Conservation (phyloP, 2,797 vertebrate genomes). For the Poeciliopsis infans region DNA sequence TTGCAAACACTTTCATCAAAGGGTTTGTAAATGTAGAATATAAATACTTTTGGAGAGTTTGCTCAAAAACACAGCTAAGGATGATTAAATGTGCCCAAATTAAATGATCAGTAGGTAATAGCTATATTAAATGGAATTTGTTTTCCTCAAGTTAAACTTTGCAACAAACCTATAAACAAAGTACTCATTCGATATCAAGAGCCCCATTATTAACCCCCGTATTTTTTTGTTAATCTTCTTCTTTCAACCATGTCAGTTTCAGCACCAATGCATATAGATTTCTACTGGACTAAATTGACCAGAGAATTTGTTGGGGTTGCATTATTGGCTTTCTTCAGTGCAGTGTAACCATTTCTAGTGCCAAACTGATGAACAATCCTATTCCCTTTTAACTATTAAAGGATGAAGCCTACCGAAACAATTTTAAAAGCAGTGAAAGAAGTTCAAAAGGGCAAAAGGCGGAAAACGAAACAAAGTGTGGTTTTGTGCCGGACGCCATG, state of each 20-base stretch:
- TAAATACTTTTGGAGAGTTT: not conserved
- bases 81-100: not conserved
- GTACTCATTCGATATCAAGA: conserved; percentile 21
- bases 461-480: conserved; percentile 31
- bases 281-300: conserved; percentile 90
- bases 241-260: conserved; percentile 68
- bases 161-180: conserved; percentile 15
- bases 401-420: conserved; percentile 82
- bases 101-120: not conserved
- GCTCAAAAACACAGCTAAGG: not conserved
- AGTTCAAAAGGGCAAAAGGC: conserved; percentile 46
- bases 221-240: conserved; percentile 57
- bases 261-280: conserved; percentile 89
- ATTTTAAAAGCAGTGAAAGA: conserved; percentile 72
- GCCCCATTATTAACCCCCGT: not conserved
- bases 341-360: conserved; percentile 81
- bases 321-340: conserved; percentile 88
- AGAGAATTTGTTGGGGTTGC: conserved; percentile 93
- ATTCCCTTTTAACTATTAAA: conserved; percentile 80
- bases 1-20: not conserved
- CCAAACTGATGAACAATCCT: conserved; percentile 86
- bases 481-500: conserved; percentile 65
- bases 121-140: not conserved
- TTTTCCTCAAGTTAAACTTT: not conserved
- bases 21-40: not conserved